phyloP scores from a whole-genome alignment of 1,140 invertebrate genomes.

The Sesamia nonagrioides region DNA sequence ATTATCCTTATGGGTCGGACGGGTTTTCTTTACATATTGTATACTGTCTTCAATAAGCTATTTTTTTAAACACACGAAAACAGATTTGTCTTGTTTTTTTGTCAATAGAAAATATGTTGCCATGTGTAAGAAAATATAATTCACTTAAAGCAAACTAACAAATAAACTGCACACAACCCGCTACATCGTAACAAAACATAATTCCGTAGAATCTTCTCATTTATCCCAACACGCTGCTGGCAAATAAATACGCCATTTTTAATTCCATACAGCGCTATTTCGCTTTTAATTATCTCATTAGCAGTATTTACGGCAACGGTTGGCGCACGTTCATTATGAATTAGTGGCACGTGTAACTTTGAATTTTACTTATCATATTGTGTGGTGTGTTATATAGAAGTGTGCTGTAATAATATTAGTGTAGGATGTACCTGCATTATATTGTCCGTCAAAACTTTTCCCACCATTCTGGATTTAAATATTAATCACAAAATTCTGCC shows the following conservation, averaged over 20 bases:
- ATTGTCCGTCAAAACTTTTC: no score
- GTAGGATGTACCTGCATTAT: neutral
- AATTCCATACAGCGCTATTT: constrained; percentile 40
- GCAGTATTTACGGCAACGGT: constrained; percentile 30
- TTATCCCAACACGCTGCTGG: constrained; percentile 28
- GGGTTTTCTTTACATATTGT: no score
- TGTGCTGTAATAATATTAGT: neutral
- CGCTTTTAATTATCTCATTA: constrained; percentile 43
- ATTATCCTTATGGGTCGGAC: no score
- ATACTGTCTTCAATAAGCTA: no score
- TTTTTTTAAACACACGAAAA: no score
- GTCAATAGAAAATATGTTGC: no score
- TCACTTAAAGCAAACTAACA: neutral
- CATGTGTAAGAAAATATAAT: neutral
- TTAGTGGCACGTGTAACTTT: constrained; percentile 31
- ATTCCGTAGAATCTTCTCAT: constrained; percentile 21
- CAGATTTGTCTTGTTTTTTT: no score
- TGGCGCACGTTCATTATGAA: constrained; percentile 38
- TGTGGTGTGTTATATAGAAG: constrained; percentile 1
- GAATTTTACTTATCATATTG: constrained; percentile 13
- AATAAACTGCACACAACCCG: neutral
- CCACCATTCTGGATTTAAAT: no score
- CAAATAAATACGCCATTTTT: constrained; percentile 39
- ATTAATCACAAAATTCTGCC: no score
- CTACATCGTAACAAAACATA: constrained; percentile 8